phyloP scores from a whole-genome alignment of 2,113 vertebrate species.

The Craseonycteris thonglongyai region DNA sequence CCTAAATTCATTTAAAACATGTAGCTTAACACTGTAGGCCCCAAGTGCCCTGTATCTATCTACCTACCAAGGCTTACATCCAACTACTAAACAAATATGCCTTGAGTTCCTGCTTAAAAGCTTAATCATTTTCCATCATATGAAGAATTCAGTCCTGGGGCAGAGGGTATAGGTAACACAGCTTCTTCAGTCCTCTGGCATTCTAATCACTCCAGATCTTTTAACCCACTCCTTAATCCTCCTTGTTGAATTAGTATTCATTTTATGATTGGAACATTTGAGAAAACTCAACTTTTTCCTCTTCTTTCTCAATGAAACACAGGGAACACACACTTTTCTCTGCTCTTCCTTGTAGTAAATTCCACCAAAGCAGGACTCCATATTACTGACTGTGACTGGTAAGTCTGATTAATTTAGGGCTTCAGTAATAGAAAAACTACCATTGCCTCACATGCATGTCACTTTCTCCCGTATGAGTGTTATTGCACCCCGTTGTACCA shows the following conservation, averaged over 20 bases:
- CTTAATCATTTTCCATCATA: neutral
- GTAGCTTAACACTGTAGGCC: neutral
- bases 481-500: neutral
- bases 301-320: neutral
- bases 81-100: neutral
- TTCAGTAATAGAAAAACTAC: neutral
- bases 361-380: neutral
- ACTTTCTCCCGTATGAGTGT: neutral
- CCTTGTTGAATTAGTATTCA: neutral
- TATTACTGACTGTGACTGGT: neutral
- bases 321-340: neutral
- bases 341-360: neutral
- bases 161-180: neutral
- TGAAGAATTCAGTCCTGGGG: neutral
- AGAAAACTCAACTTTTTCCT: neutral
- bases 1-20: neutral
- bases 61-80: neutral
- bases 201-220: neutral
- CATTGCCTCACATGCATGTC: neutral
- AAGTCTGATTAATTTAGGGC: neutral
- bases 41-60: neutral
- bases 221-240: neutral
- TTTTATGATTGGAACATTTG: neutral
- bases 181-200: neutral
- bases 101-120: neutral